phyloP scores from a whole-genome alignment of 2,113 vertebrate genomes.

The Anoplopoma fimbria region DNA sequence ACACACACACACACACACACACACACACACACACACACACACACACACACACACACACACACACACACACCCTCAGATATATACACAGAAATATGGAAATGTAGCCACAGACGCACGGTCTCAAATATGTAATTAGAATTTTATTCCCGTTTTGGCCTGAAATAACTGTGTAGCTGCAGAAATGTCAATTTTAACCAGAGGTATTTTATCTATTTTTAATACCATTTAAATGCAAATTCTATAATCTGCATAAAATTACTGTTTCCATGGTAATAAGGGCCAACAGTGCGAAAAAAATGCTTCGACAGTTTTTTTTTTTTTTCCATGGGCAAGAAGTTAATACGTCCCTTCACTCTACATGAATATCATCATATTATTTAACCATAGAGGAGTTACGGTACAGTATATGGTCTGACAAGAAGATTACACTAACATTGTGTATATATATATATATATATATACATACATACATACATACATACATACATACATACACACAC shows the following conservation, averaged over 20 bases:
- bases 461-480: not conserved
- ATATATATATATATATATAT: not conserved
- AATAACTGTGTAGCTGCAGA: conserved; percentile 50
- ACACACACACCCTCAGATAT: conserved; percentile 11
- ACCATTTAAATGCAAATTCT: conserved; percentile 74
- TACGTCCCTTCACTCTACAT: conserved; percentile 8
- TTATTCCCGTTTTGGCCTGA: conserved; percentile 42
- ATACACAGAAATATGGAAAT: conserved; percentile 55
- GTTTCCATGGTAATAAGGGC: conserved; percentile 65
- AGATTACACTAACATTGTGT: not conserved
- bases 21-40: conserved; percentile 28
- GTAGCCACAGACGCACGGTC: conserved; percentile 16
- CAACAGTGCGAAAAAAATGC: conserved; percentile 57
- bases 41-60: not conserved
- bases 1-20: conserved; percentile 11
- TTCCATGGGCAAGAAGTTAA: conserved; percentile 20
- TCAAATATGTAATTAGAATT: conserved; percentile 55
- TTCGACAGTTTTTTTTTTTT: conserved; percentile 15
- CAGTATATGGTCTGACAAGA: not conserved
- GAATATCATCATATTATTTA: conserved; percentile 15
- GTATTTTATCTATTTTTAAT: conserved; percentile 60
- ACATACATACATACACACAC: not conserved
- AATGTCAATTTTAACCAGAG: conserved; percentile 52
- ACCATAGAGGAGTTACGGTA: not conserved
- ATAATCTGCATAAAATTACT: conserved; percentile 64